Conservation (phyloP, 2,113 vertebrate species). For the Equus przewalskii region DNA sequence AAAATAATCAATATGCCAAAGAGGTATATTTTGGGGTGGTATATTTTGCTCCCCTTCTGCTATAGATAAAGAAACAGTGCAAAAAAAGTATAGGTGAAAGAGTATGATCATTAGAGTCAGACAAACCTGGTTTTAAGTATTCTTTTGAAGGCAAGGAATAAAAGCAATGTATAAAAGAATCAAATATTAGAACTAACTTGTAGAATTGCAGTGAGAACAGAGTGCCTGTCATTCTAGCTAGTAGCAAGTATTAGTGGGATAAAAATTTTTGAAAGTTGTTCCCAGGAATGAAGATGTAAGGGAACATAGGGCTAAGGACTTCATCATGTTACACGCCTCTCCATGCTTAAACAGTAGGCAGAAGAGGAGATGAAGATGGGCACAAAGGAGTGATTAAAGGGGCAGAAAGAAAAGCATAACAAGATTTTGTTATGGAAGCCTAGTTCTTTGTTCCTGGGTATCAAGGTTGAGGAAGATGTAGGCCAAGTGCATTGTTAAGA, state of each 20-base stretch:
- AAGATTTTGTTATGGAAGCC: background rate
- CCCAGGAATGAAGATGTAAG: background rate
- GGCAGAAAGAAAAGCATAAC: background rate
- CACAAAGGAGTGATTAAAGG: background rate
- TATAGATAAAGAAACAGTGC: background rate
- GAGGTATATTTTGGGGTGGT: too few relatives aligned
- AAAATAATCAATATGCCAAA: too few relatives aligned
- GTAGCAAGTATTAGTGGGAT: background rate
- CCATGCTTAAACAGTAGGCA: background rate
- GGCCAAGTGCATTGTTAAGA: background rate
- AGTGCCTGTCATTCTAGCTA: background rate
- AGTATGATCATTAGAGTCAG: background rate
- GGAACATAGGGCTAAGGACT: background rate
- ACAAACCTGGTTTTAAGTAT: conserved; percentile 8
- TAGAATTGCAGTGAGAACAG: background rate
- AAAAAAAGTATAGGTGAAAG: background rate
- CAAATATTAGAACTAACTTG: background rate
- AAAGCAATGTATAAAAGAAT: background rate
- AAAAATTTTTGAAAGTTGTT: background rate
- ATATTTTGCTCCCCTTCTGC: too few relatives aligned
- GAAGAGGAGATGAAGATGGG: background rate
- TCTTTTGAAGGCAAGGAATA: background rate
- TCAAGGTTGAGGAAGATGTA: background rate
- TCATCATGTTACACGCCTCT: background rate
- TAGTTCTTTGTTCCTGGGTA: background rate